Conservation (phyloP, 2,113 vertebrate genomes). For the Azemiops feae region DNA sequence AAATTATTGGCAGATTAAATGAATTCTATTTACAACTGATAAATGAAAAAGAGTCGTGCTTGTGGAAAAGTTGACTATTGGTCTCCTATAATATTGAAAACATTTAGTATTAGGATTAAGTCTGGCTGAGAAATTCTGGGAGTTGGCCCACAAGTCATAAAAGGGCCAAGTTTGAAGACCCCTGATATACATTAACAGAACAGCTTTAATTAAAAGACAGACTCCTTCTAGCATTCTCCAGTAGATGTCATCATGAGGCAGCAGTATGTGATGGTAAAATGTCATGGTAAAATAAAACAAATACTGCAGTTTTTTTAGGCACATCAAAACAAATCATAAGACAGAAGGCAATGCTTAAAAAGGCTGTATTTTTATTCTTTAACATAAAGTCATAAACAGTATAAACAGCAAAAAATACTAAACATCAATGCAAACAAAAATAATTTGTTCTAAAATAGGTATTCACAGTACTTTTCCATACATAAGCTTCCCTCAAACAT, state of each 20-base stretch:
- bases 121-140: background rate
- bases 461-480: slow-evolving; percentile 22
- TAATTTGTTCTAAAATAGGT: background rate
- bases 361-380: slow-evolving; percentile 25
- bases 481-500: background rate
- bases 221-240: slow-evolving; percentile 29
- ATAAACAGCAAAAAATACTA: background rate
- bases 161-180: too few species aligned
- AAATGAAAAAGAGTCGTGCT: background rate
- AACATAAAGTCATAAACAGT: slow-evolving; percentile 12
- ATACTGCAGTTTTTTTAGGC: background rate
- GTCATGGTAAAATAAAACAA: background rate
- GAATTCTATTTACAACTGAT: background rate
- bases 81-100: background rate
- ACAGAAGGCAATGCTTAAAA: slow-evolving; percentile 19
- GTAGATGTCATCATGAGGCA: slow-evolving; percentile 47
- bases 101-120: background rate
- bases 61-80: background rate
- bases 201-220: background rate
- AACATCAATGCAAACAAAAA: slow-evolving; percentile 14
- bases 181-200: background rate
- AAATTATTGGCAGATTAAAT: slow-evolving; percentile 32
- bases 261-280: background rate
- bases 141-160: too few species aligned
- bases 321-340: background rate